These are phyloP conservation scores for Vicugna pacos DNA, from an alignment of 2,113 vertebrate species.

Conservation along the genomic window DNA sequence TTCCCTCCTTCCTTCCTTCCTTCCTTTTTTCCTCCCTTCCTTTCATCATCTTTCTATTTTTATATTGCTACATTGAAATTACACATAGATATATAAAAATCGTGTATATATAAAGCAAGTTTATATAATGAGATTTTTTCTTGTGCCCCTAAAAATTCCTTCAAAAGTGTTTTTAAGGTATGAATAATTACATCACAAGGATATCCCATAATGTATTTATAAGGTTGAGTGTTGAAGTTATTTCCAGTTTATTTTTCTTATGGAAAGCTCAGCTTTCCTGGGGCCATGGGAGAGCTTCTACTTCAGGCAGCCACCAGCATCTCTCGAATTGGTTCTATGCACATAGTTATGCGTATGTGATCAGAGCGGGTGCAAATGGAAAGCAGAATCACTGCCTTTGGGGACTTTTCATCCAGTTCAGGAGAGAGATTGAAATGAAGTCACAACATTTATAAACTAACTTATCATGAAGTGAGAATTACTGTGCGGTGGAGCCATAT, in stretches of 20 bases:
- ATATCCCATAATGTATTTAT: slow-evolving; percentile 58
- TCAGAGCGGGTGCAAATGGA: slow-evolving; percentile 28
- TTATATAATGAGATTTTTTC: slow-evolving; percentile 19
- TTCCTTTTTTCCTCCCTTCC: neutral
- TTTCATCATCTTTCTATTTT: neutral
- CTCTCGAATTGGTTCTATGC: neutral
- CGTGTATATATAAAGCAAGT: neutral
- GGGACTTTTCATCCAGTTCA: slow-evolving; percentile 53
- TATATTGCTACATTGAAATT: neutral
- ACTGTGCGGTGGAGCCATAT: neutral
- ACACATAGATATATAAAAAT: neutral
- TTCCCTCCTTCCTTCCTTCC: neutral
- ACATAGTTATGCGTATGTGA: neutral
- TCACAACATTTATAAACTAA: slow-evolving; percentile 67
- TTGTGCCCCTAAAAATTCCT: slow-evolving; percentile 27
- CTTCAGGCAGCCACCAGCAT: neutral
- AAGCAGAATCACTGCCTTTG: slow-evolving; percentile 36
- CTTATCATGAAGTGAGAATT: slow-evolving; percentile 44
- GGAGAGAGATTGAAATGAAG: slow-evolving; percentile 74
- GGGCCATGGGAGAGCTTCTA: neutral
- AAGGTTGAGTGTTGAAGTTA: slow-evolving; percentile 61
- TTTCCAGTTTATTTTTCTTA: slow-evolving; percentile 73
- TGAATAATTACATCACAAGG: slow-evolving; percentile 20
- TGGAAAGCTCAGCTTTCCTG: slow-evolving; percentile 64
- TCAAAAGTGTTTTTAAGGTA: slow-evolving; percentile 48